Conservation (phyloP, 2,888 invertebrate genomes). For the Diaperis boleti region DNA sequence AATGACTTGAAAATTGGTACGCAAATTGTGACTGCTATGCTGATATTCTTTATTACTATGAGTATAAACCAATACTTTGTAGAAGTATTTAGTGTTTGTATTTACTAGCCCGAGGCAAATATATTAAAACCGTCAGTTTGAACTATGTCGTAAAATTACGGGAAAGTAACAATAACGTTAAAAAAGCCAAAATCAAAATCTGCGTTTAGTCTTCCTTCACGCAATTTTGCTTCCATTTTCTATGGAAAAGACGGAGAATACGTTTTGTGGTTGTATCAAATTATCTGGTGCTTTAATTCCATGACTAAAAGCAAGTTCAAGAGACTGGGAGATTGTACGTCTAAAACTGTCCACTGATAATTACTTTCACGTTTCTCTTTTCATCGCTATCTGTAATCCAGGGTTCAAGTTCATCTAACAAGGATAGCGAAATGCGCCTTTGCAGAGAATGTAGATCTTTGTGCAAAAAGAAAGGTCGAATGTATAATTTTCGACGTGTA, state of each 20-base stretch:
- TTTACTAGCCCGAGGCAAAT: too few relatives aligned
- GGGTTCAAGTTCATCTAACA: slow-evolving; percentile 37
- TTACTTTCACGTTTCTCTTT: slow-evolving; percentile 36
- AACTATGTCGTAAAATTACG: too few relatives aligned
- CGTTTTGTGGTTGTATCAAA: neutral
- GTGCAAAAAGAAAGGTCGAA: slow-evolving; percentile 29
- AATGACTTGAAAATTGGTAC: neutral
- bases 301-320: slow-evolving; percentile 23
- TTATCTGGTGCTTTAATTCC: neutral
- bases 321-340: slow-evolving; percentile 29
- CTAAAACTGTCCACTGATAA: slow-evolving; percentile 11
- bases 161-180: slow-evolving; percentile 1
- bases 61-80: too few relatives aligned
- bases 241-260: too few relatives aligned
- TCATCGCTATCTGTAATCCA: slow-evolving; percentile 24
- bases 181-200: neutral
- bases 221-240: neutral
- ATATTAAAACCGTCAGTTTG: too few relatives aligned
- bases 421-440: slow-evolving; percentile 19
- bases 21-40: too few relatives aligned
- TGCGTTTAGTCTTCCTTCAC: neutral
- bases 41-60: too few relatives aligned
- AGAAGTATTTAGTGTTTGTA: too few relatives aligned
- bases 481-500: slow-evolving; percentile 14
- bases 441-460: slow-evolving; percentile 29